A percentile compares a stretch with the other conserved stretches of the same genome.
phyloP scores from a whole-genome alignment of 1,140 invertebrate species.

The Protaetia brevitarsis region DNA sequence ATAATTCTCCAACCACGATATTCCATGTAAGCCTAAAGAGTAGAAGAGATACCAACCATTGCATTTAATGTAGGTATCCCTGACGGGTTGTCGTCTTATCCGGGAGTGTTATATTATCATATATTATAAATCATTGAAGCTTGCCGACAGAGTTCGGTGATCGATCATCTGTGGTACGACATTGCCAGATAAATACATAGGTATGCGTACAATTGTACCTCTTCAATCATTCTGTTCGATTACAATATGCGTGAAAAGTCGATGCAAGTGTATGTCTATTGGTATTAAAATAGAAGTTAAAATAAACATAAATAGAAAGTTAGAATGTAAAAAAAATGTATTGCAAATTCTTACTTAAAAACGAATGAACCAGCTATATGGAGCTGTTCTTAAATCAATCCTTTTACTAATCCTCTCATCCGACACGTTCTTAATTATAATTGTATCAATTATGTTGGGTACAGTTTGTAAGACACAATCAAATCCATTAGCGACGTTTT shows the following conservation, averaged over 20 bases:
- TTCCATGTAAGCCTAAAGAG: no score
- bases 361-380: no score
- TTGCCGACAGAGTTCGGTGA: background rate
- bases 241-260: background rate
- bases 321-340: no score
- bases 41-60: no score
- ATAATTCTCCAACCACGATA: no score
- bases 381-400: no score
- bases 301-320: background rate
- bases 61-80: no score
- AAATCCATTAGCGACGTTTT: conserved; percentile 6
- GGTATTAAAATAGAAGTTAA: background rate
- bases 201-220: background rate
- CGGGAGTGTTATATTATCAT: conserved; percentile 9
- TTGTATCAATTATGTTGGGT: background rate
- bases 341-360: no score
- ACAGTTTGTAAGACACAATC: background rate
- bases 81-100: background rate
- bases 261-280: background rate
- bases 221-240: background rate
- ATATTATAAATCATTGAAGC: background rate
- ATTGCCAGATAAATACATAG: background rate
- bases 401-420: background rate
- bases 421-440: background rate
- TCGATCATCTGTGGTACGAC: background rate